Conservation (phyloP, 1,140 invertebrate species). For the Drosophila pseudoobscura region DNA sequence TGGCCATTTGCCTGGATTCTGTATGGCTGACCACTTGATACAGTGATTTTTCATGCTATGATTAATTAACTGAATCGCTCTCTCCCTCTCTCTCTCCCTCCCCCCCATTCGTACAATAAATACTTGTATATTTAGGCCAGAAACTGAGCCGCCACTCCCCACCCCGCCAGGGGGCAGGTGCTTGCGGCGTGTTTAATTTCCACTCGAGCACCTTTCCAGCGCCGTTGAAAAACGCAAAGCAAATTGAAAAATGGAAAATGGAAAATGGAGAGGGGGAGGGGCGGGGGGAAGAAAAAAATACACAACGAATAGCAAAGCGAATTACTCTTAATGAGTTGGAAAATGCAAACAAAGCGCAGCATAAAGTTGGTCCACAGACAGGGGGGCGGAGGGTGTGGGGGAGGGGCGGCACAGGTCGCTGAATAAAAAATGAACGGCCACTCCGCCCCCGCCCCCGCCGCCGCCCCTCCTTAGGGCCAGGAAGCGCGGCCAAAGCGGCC, state of each 20-base stretch:
- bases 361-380: conserved; percentile 35
- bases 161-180: no score
- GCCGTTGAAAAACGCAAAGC: conserved; percentile 35
- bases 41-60: conserved; percentile 64
- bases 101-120: conserved; percentile 34
- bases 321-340: conserved; percentile 71
- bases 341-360: conserved; percentile 67
- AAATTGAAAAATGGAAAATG: conserved; percentile 37
- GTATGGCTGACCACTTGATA: conserved; percentile 48
- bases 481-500: conserved; percentile 39
- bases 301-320: conserved; percentile 46
- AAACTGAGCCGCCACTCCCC: background rate
- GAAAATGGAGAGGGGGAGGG: background rate
- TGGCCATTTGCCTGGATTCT: conserved; percentile 22
- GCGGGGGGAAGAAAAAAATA: conserved; percentile 16
- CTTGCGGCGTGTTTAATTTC: conserved; percentile 52
- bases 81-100: background rate
- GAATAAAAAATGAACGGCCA: conserved; percentile 45
- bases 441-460: no score
- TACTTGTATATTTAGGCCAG: conserved; percentile 41
- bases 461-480: conserved; percentile 12
- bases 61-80: conserved; percentile 53
- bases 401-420: conserved; percentile 3
- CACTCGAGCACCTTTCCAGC: conserved; percentile 53
- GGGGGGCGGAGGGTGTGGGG: background rate